Conservation (phyloP, 2,888 invertebrate species). For the Hypena proboscidalis region DNA sequence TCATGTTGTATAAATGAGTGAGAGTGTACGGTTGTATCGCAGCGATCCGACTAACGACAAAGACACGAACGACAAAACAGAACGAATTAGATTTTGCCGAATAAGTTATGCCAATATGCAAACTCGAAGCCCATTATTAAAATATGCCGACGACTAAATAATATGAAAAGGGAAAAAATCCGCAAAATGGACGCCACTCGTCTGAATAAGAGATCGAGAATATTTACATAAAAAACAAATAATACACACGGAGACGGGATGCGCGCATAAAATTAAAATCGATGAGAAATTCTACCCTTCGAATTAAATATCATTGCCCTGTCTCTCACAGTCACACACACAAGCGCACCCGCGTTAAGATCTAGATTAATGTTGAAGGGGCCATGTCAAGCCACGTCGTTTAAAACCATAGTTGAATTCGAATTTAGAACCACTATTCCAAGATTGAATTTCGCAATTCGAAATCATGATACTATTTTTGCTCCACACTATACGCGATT, state of each 20-base stretch:
- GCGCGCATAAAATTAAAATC: conserved; percentile 85
- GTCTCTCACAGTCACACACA: conserved; percentile 63
- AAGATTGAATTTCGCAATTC: conserved; percentile 23
- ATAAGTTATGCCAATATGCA: conserved; percentile 54
- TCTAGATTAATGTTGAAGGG: conserved; percentile 76
- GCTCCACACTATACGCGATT: conserved; percentile 33
- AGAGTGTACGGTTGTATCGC: not conserved
- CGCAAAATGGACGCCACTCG: conserved; percentile 74
- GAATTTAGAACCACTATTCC: conserved; percentile 38
- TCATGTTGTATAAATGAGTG: too few species aligned
- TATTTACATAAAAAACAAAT: conserved; percentile 85
- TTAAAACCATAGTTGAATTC: conserved; percentile 44
- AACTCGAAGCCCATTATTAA: conserved; percentile 62
- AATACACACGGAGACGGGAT: conserved; percentile 79
- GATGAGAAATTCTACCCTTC: conserved; percentile 83
- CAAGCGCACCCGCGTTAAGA: conserved; percentile 56
- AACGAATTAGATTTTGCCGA: conserved; percentile 33
- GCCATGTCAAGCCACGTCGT: conserved; percentile 43
- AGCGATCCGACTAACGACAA: conserved; percentile 1
- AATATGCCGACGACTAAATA: conserved; percentile 70
- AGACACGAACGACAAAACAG: conserved; percentile 10
- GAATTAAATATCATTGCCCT: conserved; percentile 83
- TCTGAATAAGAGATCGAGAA: conserved; percentile 74
- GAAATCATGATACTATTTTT: conserved; percentile 11
- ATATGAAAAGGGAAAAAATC: conserved; percentile 67